Evolutionary conservation across 1,140 invertebrate species (phyloP).

Genomic region (Odontomachus brunneus): DNA sequence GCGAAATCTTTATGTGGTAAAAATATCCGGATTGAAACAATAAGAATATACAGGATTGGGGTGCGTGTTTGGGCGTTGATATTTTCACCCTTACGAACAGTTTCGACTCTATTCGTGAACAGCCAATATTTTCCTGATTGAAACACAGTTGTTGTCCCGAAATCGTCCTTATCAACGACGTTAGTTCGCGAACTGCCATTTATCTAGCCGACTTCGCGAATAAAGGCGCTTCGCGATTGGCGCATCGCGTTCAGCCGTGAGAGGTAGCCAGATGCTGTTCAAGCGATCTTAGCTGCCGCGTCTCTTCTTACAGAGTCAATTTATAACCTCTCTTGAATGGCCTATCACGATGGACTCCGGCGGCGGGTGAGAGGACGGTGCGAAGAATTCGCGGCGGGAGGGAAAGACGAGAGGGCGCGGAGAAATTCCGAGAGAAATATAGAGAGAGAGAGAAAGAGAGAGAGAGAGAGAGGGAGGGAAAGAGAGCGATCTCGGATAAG

Average conservation of each 20-base stretch:
- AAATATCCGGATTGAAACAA: too few relatives aligned
- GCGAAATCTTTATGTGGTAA: too few relatives aligned
- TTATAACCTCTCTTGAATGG: conserved; percentile 47
- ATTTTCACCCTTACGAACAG: too few relatives aligned
- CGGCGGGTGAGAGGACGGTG: not conserved
- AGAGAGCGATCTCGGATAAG: conserved; percentile 23
- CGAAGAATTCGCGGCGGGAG: conserved; percentile 24
- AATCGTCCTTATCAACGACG: not conserved
- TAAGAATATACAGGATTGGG: too few relatives aligned
- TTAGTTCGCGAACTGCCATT: conserved; percentile 14
- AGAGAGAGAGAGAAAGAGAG: too few relatives aligned
- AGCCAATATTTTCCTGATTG: not conserved
- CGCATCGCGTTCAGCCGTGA: conserved; percentile 9
- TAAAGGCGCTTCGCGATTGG: conserved; percentile 14
- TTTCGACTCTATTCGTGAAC: not conserved
- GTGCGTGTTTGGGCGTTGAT: too few relatives aligned
- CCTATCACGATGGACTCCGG: conserved; percentile 21
- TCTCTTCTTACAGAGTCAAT: conserved; percentile 53
- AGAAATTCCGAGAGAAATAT: too few relatives aligned
- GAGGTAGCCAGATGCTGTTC: conserved; percentile 17
- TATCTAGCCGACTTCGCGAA: conserved; percentile 12
- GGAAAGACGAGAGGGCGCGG: conserved; percentile 19
- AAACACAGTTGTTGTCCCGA: not conserved
- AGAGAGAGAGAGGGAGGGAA: too few relatives aligned
- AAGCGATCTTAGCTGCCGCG: conserved; percentile 26